Percentiles rank a stretch among this genome's conserved stretches.
phyloP scores from a whole-genome alignment of 2,113 vertebrate genomes.

The Cebus imitator region DNA sequence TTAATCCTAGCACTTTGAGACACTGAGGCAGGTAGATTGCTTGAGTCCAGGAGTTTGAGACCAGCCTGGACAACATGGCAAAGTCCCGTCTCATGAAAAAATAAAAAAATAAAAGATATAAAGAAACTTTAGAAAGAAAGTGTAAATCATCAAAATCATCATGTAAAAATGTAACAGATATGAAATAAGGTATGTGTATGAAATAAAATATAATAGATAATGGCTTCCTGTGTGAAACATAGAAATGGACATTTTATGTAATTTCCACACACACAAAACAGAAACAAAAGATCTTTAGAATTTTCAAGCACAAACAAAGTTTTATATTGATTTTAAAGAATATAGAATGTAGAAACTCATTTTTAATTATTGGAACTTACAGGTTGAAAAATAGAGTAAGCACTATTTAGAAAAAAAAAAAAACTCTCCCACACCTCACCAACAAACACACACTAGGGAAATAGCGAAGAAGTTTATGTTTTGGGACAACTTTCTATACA shows the following conservation, averaged over 20 bases:
- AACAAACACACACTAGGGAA: not conserved
- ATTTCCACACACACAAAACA: not conserved
- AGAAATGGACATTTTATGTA: not conserved
- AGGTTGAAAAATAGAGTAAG: not conserved
- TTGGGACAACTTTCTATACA: not conserved
- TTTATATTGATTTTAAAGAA: not conserved
- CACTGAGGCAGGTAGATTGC: too few relatives aligned
- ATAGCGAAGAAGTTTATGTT: not conserved
- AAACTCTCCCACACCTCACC: too few relatives aligned
- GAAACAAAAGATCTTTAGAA: constrained; percentile 3
- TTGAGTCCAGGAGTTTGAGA: too few relatives aligned
- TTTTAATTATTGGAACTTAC: not conserved
- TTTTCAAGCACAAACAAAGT: not conserved
- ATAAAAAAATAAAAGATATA: not conserved
- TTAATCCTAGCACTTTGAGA: too few relatives aligned
- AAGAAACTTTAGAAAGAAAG: constrained; percentile 34
- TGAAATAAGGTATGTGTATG: not conserved
- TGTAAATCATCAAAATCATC: not conserved
- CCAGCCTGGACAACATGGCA: too few relatives aligned
- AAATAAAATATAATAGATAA: not conserved
- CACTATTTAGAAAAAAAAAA: too few relatives aligned
- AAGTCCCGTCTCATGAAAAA: too few relatives aligned
- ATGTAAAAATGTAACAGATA: not conserved
- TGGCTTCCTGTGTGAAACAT: not conserved
- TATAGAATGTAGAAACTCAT: not conserved